Base-by-base conservation (phyloP, 2,888 invertebrate genomes). In the Phragmatobia fuliginosa region DNA sequence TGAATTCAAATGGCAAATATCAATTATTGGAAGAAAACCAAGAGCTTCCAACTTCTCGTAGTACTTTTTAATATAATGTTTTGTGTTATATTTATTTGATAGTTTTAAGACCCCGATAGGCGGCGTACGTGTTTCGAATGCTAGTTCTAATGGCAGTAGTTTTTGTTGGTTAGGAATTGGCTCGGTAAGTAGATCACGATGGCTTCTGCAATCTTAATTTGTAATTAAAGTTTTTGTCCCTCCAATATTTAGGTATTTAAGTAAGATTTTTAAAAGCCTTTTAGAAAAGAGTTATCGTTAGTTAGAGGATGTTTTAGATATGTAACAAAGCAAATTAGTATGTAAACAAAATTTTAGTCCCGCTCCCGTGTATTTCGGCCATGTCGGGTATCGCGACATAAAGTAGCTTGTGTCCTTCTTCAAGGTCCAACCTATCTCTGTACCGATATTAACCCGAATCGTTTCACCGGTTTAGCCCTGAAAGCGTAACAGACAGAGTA, bases 1-100 rank as follows among this genome's bases (percentile, higher is more conserved):
- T 87, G 91, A 90, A 91, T 92, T 89, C 87, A 88, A 90, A 91
- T 90, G 85, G 88, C 85, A 90, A 91, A 91, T 91, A 91, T 88
- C 90, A 91, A 90, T 90, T 90, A 89, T 87, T 87, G 85, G 81
- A 59, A 63, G 59, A 59, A 66, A 73, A 72, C 76, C 74, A 69
- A 70, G 72, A 59, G 70, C 69, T 66, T 59, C n/a, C 72, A 71
- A 76, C 68, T 66, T 66, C 49, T 52, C 41, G 66, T 41, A 73
- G 74, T 73, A 74, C 68, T 82, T 82, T 82, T 80, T 77, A 80
- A 82, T 80, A 76, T 71, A 70, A 81, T 79, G 70, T 80, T 82
- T 79, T 76, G 72, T 76, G 74, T 76, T 49, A 74, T 80, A 76
- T 80, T 77, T 82, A 80, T 82, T 76, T 82, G 73, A 82, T 80